Evolutionary conservation across 2,113 vertebrate genomes (phyloP).

Genomic region (Hypocryptadius cinnamomeus): DNA sequence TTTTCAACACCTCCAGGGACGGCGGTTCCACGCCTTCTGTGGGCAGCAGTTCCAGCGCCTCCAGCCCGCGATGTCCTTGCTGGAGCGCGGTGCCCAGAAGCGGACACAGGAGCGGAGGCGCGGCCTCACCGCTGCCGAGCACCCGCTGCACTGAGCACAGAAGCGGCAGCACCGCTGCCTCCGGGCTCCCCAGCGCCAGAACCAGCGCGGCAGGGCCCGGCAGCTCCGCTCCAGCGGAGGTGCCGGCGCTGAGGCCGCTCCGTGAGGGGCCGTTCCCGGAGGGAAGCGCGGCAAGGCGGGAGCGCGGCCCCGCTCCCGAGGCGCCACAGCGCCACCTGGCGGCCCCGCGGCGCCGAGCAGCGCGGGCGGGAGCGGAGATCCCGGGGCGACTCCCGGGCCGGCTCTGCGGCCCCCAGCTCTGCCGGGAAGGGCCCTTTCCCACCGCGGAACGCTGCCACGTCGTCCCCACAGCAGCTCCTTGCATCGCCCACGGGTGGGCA

Average conservation of each 20-base stretch:
- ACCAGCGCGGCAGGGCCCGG: no score
- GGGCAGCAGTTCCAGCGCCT: not conserved
- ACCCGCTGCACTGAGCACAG: not conserved
- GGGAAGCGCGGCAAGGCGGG: not conserved
- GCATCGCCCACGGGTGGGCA: no score
- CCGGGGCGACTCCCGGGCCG: accelerated
- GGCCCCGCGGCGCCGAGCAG: not conserved
- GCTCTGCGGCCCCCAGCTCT: no score
- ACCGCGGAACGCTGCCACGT: accelerated
- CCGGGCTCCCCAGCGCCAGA: no score
- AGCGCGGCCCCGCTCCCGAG: not conserved
- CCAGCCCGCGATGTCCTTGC: accelerated
- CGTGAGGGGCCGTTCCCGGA: not conserved
- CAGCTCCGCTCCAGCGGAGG: accelerated
- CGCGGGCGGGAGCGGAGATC: accelerated
- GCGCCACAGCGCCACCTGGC: not conserved
- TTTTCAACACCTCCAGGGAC: not conserved
- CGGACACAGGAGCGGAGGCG: not conserved
- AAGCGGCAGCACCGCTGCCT: accelerated
- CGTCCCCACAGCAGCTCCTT: not conserved
- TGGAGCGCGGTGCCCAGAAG: accelerated
- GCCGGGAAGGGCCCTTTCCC: not conserved
- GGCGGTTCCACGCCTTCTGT: no score
- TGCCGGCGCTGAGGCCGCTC: accelerated
- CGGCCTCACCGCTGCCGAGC: not conserved